These are phyloP conservation scores for Oikopleura vanhoeffeni DNA, from an alignment of 23 tunicate genomes.

Conservation along the genomic window DNA sequence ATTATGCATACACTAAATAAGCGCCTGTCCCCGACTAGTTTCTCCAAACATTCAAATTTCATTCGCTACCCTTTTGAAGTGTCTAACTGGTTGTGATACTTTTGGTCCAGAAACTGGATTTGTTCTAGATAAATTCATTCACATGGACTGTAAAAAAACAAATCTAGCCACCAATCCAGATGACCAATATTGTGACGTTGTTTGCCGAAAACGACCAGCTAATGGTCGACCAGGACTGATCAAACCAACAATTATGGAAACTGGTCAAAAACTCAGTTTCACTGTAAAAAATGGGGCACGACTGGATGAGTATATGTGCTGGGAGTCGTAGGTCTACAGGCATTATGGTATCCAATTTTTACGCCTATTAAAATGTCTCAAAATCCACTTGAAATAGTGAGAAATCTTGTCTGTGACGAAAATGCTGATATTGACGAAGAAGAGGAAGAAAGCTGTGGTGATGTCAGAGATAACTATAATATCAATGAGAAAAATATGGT, in stretches of 20 bases:
- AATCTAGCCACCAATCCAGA: neutral
- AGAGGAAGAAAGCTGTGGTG: neutral
- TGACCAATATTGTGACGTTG: neutral
- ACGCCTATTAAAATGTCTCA: too few relatives aligned
- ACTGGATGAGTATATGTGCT: too few relatives aligned
- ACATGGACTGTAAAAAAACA: neutral
- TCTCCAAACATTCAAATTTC: too few relatives aligned
- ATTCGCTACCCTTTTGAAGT: neutral
- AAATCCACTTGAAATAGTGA: too few relatives aligned
- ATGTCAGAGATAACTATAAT: neutral
- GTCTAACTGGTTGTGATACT: neutral
- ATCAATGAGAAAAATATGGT: neutral
- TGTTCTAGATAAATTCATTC: neutral
- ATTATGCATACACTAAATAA: too few relatives aligned
- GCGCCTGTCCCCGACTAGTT: too few relatives aligned
- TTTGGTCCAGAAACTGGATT: conserved; percentile 5
- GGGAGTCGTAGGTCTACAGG: too few relatives aligned
- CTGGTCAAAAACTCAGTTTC: neutral
- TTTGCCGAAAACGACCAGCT: neutral
- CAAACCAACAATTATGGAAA: neutral
- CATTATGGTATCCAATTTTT: too few relatives aligned
- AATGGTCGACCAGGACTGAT: neutral
- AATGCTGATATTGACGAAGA: neutral
- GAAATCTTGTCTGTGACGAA: neutral
- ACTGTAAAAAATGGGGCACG: neutral